Evolutionary conservation across 2,797 vertebrate species (phyloP).

Genomic region (Sebastes glaucus): DNA sequence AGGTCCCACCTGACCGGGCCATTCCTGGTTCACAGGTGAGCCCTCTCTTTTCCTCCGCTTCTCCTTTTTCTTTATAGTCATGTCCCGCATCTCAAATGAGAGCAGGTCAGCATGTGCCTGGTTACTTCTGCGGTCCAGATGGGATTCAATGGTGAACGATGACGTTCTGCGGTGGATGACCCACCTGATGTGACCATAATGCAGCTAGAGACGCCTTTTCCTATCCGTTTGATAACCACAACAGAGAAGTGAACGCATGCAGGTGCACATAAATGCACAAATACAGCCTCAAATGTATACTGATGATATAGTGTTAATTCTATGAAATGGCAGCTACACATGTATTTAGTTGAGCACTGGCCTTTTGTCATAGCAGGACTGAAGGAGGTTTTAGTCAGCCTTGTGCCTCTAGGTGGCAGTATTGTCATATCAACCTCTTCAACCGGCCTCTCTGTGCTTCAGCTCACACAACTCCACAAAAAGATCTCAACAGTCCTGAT

Average conservation of each 20-base stretch:
- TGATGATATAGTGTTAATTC: not conserved
- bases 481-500: constrained; percentile 15
- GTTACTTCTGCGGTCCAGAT: constrained; percentile 73
- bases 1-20: constrained; percentile 77
- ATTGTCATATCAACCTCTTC: constrained; percentile 73
- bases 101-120: constrained; percentile 68
- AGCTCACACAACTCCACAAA: constrained; percentile 16
- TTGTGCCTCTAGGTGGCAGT: constrained; percentile 80
- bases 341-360: not conserved
- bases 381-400: constrained; percentile 76
- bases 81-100: constrained; percentile 61
- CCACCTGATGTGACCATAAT: constrained; percentile 72
- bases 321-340: not conserved
- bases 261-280: not conserved
- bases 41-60: constrained; percentile 48
- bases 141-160: constrained; percentile 60
- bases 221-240: constrained; percentile 52
- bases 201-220: constrained; percentile 64
- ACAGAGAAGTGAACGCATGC: constrained; percentile 2
- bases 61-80: constrained; percentile 56
- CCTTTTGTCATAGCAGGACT: constrained; percentile 23
- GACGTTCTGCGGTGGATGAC: constrained; percentile 50
- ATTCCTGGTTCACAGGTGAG: constrained; percentile 79
- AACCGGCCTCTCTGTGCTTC: not conserved
- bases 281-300: not conserved